phyloP scores from a whole-genome alignment of 2,797 vertebrate genomes.

The Enteromius argenteus region DNA sequence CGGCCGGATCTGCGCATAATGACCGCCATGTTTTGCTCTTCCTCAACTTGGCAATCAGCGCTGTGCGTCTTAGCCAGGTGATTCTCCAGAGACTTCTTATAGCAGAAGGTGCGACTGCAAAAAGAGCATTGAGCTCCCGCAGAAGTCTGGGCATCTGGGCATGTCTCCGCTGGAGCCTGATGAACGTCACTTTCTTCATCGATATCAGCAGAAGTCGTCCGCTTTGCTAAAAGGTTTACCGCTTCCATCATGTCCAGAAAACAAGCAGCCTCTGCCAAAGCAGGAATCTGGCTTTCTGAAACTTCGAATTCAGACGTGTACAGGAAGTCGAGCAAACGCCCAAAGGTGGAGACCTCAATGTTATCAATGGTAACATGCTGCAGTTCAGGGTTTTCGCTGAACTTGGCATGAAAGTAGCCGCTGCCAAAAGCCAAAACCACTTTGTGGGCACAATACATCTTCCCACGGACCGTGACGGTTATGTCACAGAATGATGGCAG shows the following conservation, averaged over 20 bases:
- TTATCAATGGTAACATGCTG: conserved; percentile 89
- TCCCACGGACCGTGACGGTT: conserved; percentile 88
- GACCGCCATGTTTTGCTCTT: conserved; percentile 66
- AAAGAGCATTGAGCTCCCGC: conserved; percentile 75
- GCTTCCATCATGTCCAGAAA: conserved; percentile 96
- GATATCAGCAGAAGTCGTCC: conserved; percentile 61
- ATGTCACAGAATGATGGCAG: conserved; percentile 89
- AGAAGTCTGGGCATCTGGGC: conserved; percentile 62
- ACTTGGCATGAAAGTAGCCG: conserved; percentile 93
- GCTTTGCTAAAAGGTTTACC: conserved; percentile 85
- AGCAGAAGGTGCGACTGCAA: conserved; percentile 79
- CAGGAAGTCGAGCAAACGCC: conserved; percentile 89
- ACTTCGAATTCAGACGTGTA: conserved; percentile 92
- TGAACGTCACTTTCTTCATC: conserved; percentile 61
- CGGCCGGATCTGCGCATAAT: conserved; percentile 83
- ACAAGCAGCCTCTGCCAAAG: conserved; percentile 90
- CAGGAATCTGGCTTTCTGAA: conserved; percentile 84
- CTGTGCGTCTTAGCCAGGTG: conserved; percentile 80
- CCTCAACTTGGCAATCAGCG: conserved; percentile 61
- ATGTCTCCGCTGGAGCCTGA: neutral
- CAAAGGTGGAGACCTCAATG: conserved; percentile 90
- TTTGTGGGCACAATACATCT: conserved; percentile 89
- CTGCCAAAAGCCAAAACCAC: conserved; percentile 96
- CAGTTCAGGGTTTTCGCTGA: conserved; percentile 88
- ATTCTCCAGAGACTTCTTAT: conserved; percentile 82